Conservation (phyloP, 1,140 invertebrate species). For the Charaxes varanes region DNA sequence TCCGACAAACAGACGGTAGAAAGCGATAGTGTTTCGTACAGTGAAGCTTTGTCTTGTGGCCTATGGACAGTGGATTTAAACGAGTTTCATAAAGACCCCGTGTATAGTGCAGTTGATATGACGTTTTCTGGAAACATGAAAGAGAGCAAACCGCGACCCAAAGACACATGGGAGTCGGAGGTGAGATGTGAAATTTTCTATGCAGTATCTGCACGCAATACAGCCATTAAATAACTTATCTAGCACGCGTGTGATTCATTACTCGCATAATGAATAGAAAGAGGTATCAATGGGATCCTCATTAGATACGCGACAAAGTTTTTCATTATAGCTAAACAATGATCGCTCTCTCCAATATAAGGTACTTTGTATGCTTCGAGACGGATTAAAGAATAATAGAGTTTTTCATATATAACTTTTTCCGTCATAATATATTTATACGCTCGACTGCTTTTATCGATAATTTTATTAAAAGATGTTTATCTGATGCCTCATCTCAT, state of each 20-base stretch:
- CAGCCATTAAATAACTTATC: slow-evolving; percentile 35
- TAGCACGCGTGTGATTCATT: slow-evolving; percentile 39
- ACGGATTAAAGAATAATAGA: neutral
- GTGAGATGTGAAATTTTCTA: slow-evolving; percentile 36
- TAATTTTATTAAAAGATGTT: no score
- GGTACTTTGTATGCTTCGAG: slow-evolving; percentile 12
- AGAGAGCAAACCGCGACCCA: slow-evolving; percentile 55
- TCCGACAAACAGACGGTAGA: slow-evolving; percentile 42
- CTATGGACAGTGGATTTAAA: slow-evolving; percentile 25
- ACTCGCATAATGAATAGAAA: slow-evolving; percentile 34
- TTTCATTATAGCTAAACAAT: slow-evolving; percentile 25
- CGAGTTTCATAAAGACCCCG: slow-evolving; percentile 16
- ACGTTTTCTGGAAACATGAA: slow-evolving; percentile 64
- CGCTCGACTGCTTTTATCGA: no score
- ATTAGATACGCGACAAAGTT: slow-evolving; percentile 43
- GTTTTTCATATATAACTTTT: no score
- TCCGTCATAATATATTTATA: no score
- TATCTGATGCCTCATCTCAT: no score
- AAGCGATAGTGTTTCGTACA: slow-evolving; percentile 48
- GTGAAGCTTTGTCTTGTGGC: slow-evolving; percentile 19
- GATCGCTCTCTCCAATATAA: slow-evolving; percentile 37
- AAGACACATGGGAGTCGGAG: slow-evolving; percentile 65
- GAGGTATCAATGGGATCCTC: slow-evolving; percentile 35
- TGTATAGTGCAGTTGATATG: slow-evolving; percentile 51
- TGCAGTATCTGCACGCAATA: slow-evolving; percentile 14